Conservation (phyloP, 2,113 vertebrate genomes). For the Macquaria australasica region DNA sequence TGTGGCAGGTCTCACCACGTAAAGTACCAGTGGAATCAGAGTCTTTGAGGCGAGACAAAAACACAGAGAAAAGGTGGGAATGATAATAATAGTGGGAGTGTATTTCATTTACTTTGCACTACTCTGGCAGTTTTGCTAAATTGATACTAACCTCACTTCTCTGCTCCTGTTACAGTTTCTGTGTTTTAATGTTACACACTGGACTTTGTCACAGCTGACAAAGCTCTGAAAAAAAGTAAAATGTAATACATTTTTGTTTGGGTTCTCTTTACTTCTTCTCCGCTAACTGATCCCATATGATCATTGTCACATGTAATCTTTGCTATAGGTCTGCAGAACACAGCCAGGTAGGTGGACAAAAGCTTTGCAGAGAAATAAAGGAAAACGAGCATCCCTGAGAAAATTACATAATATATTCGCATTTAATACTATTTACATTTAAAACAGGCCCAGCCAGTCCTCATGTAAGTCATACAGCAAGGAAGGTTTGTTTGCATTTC, state of each 20-base stretch:
- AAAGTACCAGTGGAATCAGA: conserved; percentile 32
- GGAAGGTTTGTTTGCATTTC: conserved; percentile 51
- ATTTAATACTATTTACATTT: conserved; percentile 58
- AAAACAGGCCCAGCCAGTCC: conserved; percentile 41
- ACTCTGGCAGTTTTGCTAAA: conserved; percentile 55
- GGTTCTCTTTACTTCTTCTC: conserved; percentile 54
- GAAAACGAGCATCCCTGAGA: conserved; percentile 14
- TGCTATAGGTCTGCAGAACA: conserved; percentile 47
- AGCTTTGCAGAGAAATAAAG: conserved; percentile 36
- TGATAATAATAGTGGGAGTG: conserved; percentile 52
- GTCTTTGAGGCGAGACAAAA: conserved; percentile 44
- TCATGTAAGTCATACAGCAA: conserved; percentile 58
- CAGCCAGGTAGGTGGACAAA: conserved; percentile 44
- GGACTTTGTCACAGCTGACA: conserved; percentile 67
- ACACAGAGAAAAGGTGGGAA: conserved; percentile 50
- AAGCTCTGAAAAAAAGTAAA: conserved; percentile 42
- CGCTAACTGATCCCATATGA: conserved; percentile 76
- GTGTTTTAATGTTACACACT: conserved; percentile 56
- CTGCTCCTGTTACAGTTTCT: conserved; percentile 50
- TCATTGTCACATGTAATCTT: conserved; percentile 73
- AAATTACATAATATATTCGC: conserved; percentile 44
- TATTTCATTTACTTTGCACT: conserved; percentile 54
- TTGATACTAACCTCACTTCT: conserved; percentile 49
- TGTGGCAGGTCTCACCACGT: conserved; percentile 36
- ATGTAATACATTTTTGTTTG: conserved; percentile 61